phyloP scores from a whole-genome alignment of 2,888 invertebrate genomes.

The Marronus borbonicus region DNA sequence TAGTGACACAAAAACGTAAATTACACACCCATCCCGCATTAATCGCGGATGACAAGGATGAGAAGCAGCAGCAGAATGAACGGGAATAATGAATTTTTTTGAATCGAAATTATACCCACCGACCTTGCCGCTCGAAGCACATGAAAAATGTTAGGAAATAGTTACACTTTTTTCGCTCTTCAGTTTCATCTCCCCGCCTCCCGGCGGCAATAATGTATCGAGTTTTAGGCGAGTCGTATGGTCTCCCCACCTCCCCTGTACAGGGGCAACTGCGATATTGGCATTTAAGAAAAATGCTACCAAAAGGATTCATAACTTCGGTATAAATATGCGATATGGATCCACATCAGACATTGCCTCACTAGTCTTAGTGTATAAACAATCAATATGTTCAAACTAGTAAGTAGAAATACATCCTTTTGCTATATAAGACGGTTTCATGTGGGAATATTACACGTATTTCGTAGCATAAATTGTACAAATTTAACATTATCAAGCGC shows the following conservation, averaged over 20 bases:
- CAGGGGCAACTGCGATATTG: constrained; percentile 43
- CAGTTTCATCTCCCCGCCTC: constrained; percentile 22
- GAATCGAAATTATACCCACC: constrained; percentile 32
- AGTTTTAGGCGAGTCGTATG: constrained; percentile 24
- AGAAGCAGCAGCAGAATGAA: constrained; percentile 25
- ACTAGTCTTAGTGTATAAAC: constrained; percentile 47
- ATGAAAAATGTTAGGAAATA: constrained; percentile 40
- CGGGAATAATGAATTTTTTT: constrained; percentile 39
- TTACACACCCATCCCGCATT: constrained; percentile 45
- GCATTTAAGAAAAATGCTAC: constrained; percentile 44
- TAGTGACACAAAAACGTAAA: constrained; percentile 46
- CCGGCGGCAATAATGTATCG: neutral
- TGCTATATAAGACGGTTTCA: neutral
- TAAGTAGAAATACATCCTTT: constrained; percentile 35
- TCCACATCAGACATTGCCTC: constrained; percentile 37
- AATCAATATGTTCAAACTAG: constrained; percentile 49
- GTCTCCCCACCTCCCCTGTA: constrained; percentile 14
- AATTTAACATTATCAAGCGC: too few relatives aligned
- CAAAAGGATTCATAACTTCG: constrained; percentile 47
- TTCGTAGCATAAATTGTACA: too few relatives aligned
- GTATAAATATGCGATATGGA: constrained; percentile 45
- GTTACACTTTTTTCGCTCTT: constrained; percentile 38
- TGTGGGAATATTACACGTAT: too few relatives aligned
- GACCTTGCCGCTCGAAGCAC: constrained; percentile 28
- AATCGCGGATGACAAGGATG: constrained; percentile 42